A percentile compares a stretch with the other conserved stretches of the same genome.
These are phyloP conservation scores for Allygus modestus DNA, from an alignment of 2,888 invertebrate species.

Conservation along the genomic window DNA sequence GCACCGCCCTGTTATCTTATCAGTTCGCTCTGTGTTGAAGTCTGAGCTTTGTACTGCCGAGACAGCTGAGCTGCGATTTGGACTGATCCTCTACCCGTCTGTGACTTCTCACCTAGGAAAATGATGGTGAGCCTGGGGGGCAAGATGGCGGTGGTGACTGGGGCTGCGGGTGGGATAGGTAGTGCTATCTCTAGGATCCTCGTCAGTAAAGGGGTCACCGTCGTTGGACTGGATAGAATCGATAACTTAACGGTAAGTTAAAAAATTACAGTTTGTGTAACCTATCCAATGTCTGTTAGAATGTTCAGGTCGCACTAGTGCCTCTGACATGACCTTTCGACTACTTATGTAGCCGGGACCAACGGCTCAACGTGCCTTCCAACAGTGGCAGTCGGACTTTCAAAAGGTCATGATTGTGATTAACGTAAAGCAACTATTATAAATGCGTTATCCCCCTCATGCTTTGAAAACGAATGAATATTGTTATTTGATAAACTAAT, in stretches of 20 bases:
- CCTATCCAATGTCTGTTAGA: too few species aligned
- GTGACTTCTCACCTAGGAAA: neutral
- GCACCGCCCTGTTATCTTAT: slow-evolving; percentile 6
- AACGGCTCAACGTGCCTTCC: too few species aligned
- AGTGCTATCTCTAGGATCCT: slow-evolving; percentile 56
- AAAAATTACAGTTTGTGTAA: too few species aligned
- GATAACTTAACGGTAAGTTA: neutral
- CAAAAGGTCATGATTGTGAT: too few species aligned
- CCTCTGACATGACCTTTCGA: too few species aligned
- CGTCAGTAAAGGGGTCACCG: slow-evolving; percentile 60
- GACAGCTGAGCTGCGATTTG: neutral
- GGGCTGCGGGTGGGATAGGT: slow-evolving; percentile 66
- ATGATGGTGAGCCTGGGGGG: slow-evolving; percentile 62
- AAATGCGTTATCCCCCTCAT: too few species aligned
- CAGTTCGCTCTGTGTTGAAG: neutral
- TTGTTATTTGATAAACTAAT: too few species aligned
- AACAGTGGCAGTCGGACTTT: too few species aligned
- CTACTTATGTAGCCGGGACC: too few species aligned
- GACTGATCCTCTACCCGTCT: neutral
- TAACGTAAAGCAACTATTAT: too few species aligned
- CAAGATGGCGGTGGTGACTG: slow-evolving; percentile 66
- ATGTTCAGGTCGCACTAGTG: too few species aligned
- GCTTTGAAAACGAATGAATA: too few species aligned
- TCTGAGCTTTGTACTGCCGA: neutral
- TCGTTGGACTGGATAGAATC: slow-evolving; percentile 64